Evolutionary conservation across 2,113 vertebrate species (phyloP), one percentile per base, ranked within the genome.

Genomic region (Oncorhynchus kisutch): DNA sequence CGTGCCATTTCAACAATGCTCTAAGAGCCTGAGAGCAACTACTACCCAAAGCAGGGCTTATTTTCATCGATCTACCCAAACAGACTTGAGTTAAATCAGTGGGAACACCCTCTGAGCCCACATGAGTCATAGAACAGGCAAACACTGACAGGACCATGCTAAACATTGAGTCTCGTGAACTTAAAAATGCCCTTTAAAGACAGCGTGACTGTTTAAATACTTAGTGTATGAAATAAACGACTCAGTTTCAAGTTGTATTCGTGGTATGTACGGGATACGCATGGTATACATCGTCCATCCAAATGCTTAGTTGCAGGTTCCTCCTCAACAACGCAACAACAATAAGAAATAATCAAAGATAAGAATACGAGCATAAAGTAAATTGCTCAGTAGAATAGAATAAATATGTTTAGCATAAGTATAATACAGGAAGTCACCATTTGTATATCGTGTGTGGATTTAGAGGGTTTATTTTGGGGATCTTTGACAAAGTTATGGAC

Each of bases 121-220:
- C 51, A 66, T 76, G 78, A 79, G 65, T 87, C 74, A 67, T 29
- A 6, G 4, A 67, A 70, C 34, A 60, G 34, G 29, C 27, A 34
- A 62, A 0, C 14, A 67, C 73, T 57, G n/a, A 62, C 22, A 11
- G 18, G 59, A 11, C n/a, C 59, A 22, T 22, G 5, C 4, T 22
- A 8, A 22, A 62, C 20, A 2, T 22, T 62, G 59, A n/a, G 4
- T 62, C n/a, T 62, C 14, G n/a, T 62, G 59, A 8, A 8, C 14
- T 22, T 62, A n/a, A 20, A 62, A 62, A n/a, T 62, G n/a, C 5
- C 59, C 29, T 74, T 70, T 22, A 24, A 51, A 51, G 22, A 24
- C 12, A 25, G 45, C 49, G 49, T 24, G 64, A 49, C 39, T 24
- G 12, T 29, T 16, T 59, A 22, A 51, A 29, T 22, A 34, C 18